phyloP scores from a whole-genome alignment of 2,797 vertebrate genomes.

The Enteromius radiatus region DNA sequence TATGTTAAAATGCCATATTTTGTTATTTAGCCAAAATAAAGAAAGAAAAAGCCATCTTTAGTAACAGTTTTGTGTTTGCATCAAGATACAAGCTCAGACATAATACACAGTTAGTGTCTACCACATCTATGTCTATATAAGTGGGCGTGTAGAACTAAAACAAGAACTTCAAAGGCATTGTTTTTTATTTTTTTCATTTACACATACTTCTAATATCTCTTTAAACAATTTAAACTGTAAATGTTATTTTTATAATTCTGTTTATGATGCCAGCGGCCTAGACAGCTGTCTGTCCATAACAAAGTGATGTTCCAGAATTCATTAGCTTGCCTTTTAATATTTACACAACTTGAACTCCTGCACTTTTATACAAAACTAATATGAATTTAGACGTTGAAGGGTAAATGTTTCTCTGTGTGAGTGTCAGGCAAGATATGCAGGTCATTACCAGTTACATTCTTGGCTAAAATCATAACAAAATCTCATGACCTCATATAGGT shows the following conservation, averaged over 20 bases:
- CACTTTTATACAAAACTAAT: conserved; percentile 64
- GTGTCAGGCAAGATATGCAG: background rate
- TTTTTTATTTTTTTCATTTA: background rate
- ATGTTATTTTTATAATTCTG: background rate
- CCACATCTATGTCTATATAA: background rate
- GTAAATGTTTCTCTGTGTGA: conserved; percentile 57
- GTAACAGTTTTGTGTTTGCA: background rate
- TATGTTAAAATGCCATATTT: background rate
- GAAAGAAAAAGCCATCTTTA: background rate
- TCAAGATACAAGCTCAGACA: background rate
- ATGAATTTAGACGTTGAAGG: conserved; percentile 65
- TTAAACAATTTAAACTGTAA: background rate
- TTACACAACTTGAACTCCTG: conserved; percentile 60
- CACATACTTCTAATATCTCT: background rate
- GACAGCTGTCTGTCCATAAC: background rate
- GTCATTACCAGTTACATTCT: background rate
- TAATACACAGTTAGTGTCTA: background rate
- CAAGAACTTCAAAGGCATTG: background rate
- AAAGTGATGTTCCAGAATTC: background rate
- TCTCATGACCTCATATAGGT: background rate
- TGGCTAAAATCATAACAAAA: background rate
- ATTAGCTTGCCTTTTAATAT: conserved; percentile 56
- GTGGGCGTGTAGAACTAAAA: background rate
- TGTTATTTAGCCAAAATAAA: background rate
- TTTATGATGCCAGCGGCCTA: background rate